These are phyloP conservation scores for Mormoops blainvillei DNA, from an alignment of 2,113 vertebrate genomes.

Conservation along the genomic window DNA sequence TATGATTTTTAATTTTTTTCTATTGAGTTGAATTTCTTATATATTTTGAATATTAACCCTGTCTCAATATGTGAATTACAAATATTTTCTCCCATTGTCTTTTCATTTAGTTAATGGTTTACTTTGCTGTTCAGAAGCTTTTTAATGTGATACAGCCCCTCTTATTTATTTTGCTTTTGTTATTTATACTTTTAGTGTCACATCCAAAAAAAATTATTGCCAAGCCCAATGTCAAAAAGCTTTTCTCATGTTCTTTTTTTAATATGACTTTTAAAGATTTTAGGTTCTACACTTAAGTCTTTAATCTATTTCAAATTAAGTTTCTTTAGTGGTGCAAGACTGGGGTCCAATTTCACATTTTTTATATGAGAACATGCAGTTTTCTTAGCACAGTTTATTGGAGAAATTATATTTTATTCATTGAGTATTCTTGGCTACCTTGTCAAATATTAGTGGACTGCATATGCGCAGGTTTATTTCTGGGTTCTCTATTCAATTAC, in stretches of 20 bases:
- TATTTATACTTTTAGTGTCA: not conserved
- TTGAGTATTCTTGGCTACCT: not conserved
- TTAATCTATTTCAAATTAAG: not conserved
- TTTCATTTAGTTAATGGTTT: not conserved
- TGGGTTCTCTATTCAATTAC: not conserved
- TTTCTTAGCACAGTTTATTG: not conserved
- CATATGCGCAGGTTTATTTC: not conserved
- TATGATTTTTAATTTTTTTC: not conserved
- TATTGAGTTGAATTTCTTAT: not conserved
- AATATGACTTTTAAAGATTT: not conserved
- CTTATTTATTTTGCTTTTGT: not conserved
- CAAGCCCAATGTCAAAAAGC: not conserved
- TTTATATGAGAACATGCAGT: not conserved
- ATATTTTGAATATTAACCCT: not conserved
- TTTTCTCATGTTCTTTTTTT: not conserved
- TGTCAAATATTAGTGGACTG: not conserved
- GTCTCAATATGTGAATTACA: not conserved
- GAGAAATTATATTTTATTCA: not conserved
- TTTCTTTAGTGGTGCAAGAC: not conserved
- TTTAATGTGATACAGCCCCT: not conserved
- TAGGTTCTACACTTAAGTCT: not conserved
- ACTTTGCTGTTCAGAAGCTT: not conserved
- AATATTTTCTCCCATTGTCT: not conserved
- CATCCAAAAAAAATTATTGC: not conserved
- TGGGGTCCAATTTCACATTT: not conserved